These are phyloP conservation scores for Paedocypris sp. DNA, from an alignment of 2,113 vertebrate genomes.

Conservation along the genomic window DNA sequence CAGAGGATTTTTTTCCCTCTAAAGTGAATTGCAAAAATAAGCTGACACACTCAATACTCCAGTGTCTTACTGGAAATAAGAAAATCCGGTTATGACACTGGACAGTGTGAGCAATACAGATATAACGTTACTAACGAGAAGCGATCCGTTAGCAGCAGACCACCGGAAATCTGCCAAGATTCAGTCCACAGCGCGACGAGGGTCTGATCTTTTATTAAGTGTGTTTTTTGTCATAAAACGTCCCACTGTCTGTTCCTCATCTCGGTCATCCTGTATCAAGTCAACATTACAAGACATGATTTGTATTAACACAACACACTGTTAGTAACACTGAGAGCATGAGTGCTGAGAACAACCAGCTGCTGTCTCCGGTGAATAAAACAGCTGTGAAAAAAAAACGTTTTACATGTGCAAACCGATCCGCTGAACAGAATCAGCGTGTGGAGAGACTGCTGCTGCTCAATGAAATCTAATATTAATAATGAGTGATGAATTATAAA, in stretches of 20 bases:
- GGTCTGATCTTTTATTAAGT: slow-evolving; percentile 23
- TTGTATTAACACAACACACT: slow-evolving; percentile 6
- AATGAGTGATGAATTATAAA: too few species aligned
- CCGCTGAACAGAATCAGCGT: too few species aligned
- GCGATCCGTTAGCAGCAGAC: slow-evolving; percentile 19
- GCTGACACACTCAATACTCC: too few species aligned
- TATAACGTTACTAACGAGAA: slow-evolving; percentile 18
- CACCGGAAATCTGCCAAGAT: slow-evolving; percentile 20
- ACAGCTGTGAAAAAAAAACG: neutral
- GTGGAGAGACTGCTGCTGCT: too few species aligned
- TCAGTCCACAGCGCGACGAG: slow-evolving; percentile 12
- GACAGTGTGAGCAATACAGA: neutral
- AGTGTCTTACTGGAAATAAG: too few species aligned
- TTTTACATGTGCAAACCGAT: too few species aligned
- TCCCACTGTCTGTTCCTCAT: slow-evolving; percentile 27
- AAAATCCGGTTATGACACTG: neutral
- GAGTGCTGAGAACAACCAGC: slow-evolving; percentile 4
- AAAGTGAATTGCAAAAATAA: too few species aligned
- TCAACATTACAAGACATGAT: slow-evolving; percentile 3
- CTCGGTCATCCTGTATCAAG: neutral
- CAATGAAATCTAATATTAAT: too few species aligned
- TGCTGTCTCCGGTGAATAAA: slow-evolving; percentile 1
- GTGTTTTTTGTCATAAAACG: slow-evolving; percentile 24
- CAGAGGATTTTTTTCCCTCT: too few species aligned
- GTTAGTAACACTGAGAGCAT: neutral